Conservation (phyloP, 1,140 invertebrate species). For the Aphelenchoides avenae region DNA sequence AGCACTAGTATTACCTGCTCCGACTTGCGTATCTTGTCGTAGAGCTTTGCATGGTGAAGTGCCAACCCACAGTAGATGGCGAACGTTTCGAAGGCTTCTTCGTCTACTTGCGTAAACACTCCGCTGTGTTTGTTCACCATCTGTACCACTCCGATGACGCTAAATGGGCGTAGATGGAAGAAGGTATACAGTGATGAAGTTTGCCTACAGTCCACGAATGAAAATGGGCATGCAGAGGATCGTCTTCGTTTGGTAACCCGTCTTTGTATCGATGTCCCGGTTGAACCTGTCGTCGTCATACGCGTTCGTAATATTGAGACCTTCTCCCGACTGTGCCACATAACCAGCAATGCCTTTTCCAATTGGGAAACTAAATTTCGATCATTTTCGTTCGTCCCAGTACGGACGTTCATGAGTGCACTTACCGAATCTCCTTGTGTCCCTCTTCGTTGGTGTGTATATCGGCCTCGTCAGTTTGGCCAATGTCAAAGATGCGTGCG, state of each 20-base stretch:
- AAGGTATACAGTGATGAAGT: too few species aligned
- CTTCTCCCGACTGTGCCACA: conserved; percentile 90
- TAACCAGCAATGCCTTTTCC: conserved; percentile 88
- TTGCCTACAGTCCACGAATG: too few species aligned
- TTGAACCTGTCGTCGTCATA: conserved; percentile 88
- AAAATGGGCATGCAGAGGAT: conserved; percentile 81
- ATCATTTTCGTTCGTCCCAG: too few species aligned
- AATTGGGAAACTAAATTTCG: conserved; percentile 79
- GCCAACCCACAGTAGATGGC: conserved; percentile 79
- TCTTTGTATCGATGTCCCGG: conserved; percentile 71
- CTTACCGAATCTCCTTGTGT: conserved; percentile 48
- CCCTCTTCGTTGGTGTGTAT: conserved; percentile 35
- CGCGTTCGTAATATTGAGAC: conserved; percentile 70
- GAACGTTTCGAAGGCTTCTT: conserved; percentile 76
- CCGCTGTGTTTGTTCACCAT: conserved; percentile 77
- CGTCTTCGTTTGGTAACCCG: conserved; percentile 72
- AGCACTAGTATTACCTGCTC: conserved; percentile 67
- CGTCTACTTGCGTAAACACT: conserved; percentile 71
- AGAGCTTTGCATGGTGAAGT: conserved; percentile 76
- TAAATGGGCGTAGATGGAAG: too few species aligned
- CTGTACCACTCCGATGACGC: conserved; percentile 77
- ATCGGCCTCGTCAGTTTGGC: conserved; percentile 48
- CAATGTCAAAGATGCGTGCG: conserved; percentile 75
- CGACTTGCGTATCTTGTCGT: conserved; percentile 75
- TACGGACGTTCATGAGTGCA: too few species aligned